A percentile compares a stretch with the other conserved stretches of the same genome.
These are phyloP conservation scores for honey bee (Apis mellifera) DNA, from an alignment of 1,140 invertebrate genomes.

Conservation along the genomic window DNA sequence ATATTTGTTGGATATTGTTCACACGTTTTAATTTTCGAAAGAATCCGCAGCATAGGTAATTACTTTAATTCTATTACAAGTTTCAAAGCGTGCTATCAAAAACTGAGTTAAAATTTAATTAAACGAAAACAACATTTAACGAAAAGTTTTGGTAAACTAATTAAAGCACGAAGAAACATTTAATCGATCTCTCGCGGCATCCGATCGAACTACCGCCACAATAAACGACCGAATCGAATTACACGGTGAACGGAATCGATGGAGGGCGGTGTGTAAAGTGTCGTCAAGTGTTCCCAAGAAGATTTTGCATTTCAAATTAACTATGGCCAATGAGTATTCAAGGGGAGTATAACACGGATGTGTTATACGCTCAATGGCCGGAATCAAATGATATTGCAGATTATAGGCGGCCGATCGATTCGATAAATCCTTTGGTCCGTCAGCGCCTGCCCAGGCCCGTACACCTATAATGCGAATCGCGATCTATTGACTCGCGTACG, in stretches of 20 bases:
- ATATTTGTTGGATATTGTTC: no score
- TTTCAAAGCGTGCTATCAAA: no score
- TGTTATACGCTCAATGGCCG: background rate
- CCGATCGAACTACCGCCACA: background rate
- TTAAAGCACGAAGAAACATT: background rate
- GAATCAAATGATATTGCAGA: slow-evolving; percentile 38
- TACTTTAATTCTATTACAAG: background rate
- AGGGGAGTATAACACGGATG: background rate
- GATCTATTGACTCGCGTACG: slow-evolving; percentile 59
- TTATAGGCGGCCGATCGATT: slow-evolving; percentile 42
- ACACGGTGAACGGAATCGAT: background rate
- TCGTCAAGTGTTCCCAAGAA: background rate
- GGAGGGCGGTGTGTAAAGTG: background rate
- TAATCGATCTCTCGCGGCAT: background rate
- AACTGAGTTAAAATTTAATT: background rate
- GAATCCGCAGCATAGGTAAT: no score
- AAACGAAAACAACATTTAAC: no score
- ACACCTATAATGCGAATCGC: slow-evolving; percentile 58
- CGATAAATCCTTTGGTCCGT: slow-evolving; percentile 56
- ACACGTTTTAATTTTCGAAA: no score
- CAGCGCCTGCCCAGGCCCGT: slow-evolving; percentile 36
- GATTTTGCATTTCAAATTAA: slow-evolving; percentile 12
- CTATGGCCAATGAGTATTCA: background rate
- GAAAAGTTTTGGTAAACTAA: background rate
- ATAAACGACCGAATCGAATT: background rate